phyloP scores from a whole-genome alignment of 2,113 vertebrate genomes.

The Nipponia nippon region DNA sequence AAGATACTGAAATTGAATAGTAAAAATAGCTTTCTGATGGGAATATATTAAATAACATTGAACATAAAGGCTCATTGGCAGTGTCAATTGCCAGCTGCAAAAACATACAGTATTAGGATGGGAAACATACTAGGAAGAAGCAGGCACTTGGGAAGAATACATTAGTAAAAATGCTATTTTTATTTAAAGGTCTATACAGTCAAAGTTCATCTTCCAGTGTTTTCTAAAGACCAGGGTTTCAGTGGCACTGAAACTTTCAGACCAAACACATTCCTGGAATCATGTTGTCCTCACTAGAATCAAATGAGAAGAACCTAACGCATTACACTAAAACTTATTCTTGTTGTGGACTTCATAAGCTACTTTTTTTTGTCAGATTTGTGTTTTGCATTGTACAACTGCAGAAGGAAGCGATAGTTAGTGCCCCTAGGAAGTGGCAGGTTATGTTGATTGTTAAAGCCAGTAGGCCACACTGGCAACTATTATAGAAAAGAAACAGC shows the following conservation, averaged over 20 bases:
- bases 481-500: background rate
- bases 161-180: slow-evolving; percentile 50
- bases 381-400: background rate
- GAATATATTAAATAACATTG: slow-evolving; percentile 60
- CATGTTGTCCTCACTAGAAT: background rate
- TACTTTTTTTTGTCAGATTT: background rate
- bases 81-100: slow-evolving; percentile 68
- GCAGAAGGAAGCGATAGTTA: background rate
- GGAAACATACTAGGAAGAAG: slow-evolving; percentile 56
- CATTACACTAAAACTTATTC: background rate
- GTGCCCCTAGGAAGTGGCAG: background rate
- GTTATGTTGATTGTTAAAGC: background rate
- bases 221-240: background rate
- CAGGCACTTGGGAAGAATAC: slow-evolving; percentile 55
- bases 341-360: background rate
- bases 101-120: slow-evolving; percentile 62
- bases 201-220: slow-evolving; percentile 48
- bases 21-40: slow-evolving; percentile 69
- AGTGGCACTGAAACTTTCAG: background rate
- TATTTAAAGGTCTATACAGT: slow-evolving; percentile 45
- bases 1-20: slow-evolving; percentile 34
- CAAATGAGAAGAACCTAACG: rapidly evolving
- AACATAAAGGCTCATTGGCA: slow-evolving; percentile 59
- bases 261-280: background rate
- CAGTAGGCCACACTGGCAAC: background rate